Evolutionary conservation across 2,113 vertebrate genomes (phyloP).

Genomic region (Dipodomys stephensi): DNA sequence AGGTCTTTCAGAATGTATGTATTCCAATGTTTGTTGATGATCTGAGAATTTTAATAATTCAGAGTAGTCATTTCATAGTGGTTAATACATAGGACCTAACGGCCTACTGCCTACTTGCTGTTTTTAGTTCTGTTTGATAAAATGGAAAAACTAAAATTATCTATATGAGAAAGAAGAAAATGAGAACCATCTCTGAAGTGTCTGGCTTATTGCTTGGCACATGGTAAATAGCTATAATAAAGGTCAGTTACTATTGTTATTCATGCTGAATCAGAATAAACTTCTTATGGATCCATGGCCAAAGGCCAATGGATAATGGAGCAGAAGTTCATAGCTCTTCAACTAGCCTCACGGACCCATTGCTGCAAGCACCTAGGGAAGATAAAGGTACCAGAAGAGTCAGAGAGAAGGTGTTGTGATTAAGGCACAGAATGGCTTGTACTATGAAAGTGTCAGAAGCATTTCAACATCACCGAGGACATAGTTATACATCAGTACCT

Average conservation of each 20-base stretch:
- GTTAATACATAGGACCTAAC: background rate
- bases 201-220: background rate
- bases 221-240: background rate
- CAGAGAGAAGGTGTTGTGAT: background rate
- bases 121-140: conserved; percentile 33
- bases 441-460: background rate
- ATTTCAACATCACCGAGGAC: background rate
- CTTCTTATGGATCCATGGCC: background rate
- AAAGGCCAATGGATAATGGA: background rate
- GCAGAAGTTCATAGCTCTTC: background rate
- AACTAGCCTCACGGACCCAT: background rate
- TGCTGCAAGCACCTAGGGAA: background rate
- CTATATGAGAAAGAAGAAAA: conserved; percentile 1
- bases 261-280: conserved; percentile 3
- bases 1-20: conserved; percentile 51
- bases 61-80: background rate
- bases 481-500: background rate
- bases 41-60: conserved; percentile 30
- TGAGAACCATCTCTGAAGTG: background rate
- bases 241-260: background rate
- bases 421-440: background rate
- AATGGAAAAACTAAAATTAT: conserved; percentile 51
- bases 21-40: conserved; percentile 61
- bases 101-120: background rate
- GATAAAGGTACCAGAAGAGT: background rate